These are phyloP conservation scores for Brachycybe producta DNA, from an alignment of 2,888 invertebrate species.

Conservation along the genomic window DNA sequence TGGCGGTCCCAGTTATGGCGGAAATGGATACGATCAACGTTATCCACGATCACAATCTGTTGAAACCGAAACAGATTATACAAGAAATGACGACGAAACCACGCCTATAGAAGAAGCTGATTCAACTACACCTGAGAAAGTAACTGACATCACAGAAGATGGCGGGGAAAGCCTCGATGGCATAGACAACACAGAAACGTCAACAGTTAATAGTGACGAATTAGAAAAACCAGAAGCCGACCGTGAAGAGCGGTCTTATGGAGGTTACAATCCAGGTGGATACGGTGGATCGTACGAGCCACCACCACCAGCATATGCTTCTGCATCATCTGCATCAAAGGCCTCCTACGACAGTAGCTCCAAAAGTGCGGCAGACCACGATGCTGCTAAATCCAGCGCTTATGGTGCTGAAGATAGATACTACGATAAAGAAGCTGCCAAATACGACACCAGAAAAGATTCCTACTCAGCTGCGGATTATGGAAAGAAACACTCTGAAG, in stretches of 20 bases:
- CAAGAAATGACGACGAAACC: too few species aligned
- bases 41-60: too few species aligned
- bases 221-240: not conserved
- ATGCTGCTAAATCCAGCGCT: not conserved
- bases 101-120: too few species aligned
- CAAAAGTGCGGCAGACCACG: not conserved
- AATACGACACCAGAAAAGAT: not conserved
- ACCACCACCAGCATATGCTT: too few species aligned
- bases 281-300: not conserved
- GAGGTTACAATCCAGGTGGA: not conserved
- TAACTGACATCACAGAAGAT: too few species aligned
- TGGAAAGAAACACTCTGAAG: not conserved
- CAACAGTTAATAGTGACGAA: not conserved
- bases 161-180: too few species aligned
- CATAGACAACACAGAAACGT: too few species aligned
- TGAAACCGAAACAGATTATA: too few species aligned
- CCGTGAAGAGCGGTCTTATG: not conserved
- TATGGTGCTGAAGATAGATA: not conserved
- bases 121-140: too few species aligned
- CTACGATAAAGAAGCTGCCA: not conserved
- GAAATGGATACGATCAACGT: not conserved
- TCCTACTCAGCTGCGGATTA: not conserved
- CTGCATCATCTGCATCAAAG: too few species aligned
- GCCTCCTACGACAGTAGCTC: constrained; percentile 1
- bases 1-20: too few species aligned